A percentile compares a stretch with the other conserved stretches of the same genome.
phyloP scores from a whole-genome alignment of 2,113 vertebrate genomes.

The Stigmatopora argus region DNA sequence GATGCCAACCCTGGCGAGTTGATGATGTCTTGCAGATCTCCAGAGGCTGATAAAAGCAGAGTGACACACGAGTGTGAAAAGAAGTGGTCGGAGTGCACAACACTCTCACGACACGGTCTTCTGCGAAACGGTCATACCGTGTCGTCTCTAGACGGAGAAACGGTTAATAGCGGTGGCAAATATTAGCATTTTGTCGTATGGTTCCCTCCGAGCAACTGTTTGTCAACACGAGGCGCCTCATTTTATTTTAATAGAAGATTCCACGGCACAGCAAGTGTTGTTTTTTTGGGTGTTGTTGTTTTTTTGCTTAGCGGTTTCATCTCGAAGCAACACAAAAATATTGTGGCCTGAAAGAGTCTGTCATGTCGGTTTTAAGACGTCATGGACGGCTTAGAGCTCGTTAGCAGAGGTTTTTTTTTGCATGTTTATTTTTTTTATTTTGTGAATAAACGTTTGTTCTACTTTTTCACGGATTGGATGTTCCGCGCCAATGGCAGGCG shows the following conservation, averaged over 20 bases:
- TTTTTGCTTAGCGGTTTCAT: no score
- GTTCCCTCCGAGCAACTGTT: not conserved
- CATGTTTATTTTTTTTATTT: no score
- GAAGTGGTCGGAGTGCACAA: slow-evolving; percentile 33
- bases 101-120: not conserved
- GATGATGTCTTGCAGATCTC: slow-evolving; percentile 37
- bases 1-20: slow-evolving; percentile 10
- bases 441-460: no score
- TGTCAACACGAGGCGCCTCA: not conserved
- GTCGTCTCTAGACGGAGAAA: not conserved
- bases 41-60: slow-evolving; percentile 44
- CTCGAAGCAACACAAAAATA: no score
- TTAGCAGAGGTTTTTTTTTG: no score
- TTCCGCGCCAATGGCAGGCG: no score
- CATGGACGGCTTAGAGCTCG: no score
- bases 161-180: not conserved
- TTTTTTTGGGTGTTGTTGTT: no score
- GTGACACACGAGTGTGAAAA: slow-evolving; percentile 15
- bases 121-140: not conserved
- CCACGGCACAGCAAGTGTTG: not conserved
- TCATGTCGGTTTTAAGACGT: no score
- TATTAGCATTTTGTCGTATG: not conserved
- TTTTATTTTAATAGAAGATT: not conserved
- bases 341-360: no score
- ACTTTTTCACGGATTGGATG: no score